A percentile compares a stretch with the other conserved stretches of the same genome.
Evolutionary conservation across 2,113 vertebrate genomes (phyloP).

Genomic region (Poeciliopsis occidentalis): DNA sequence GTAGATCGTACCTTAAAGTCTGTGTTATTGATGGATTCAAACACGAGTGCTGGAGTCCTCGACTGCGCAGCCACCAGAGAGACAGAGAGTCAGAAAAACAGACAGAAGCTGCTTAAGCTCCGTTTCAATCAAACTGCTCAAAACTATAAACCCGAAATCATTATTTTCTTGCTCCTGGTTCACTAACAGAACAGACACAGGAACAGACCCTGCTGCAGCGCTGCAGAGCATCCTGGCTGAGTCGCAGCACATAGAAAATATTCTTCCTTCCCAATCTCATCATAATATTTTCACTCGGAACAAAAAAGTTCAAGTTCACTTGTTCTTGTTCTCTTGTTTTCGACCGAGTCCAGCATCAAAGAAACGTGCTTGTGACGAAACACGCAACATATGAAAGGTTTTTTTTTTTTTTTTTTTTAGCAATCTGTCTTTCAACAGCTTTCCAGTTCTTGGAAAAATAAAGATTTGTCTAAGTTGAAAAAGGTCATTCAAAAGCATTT

Average conservation of each 20-base stretch:
- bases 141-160: neutral
- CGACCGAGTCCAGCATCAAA: neutral
- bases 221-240: neutral
- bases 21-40: slow-evolving; percentile 99
- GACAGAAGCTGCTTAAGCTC: neutral
- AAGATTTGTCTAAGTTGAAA: neutral
- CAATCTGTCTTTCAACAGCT: neutral
- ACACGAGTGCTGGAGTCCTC: slow-evolving; percentile 93
- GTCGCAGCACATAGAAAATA: slow-evolving; percentile 16
- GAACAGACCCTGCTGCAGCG: neutral
- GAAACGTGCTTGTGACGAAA: neutral
- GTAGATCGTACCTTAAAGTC: slow-evolving; percentile 92
- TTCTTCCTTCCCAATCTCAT: slow-evolving; percentile 21
- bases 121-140: neutral
- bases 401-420: neutral
- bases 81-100: slow-evolving; percentile 14
- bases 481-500: too few species aligned
- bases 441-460: neutral
- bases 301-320: neutral
- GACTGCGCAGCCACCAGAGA: slow-evolving; percentile 49
- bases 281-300: slow-evolving; percentile 3
- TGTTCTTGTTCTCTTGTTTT: neutral
- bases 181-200: slow-evolving; percentile 11
- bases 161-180: neutral
- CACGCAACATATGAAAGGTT: too few species aligned